A percentile compares a stretch with the other conserved stretches of the same genome.
phyloP scores from a whole-genome alignment of 2,797 vertebrate species.

The Anolis apletophallus region DNA sequence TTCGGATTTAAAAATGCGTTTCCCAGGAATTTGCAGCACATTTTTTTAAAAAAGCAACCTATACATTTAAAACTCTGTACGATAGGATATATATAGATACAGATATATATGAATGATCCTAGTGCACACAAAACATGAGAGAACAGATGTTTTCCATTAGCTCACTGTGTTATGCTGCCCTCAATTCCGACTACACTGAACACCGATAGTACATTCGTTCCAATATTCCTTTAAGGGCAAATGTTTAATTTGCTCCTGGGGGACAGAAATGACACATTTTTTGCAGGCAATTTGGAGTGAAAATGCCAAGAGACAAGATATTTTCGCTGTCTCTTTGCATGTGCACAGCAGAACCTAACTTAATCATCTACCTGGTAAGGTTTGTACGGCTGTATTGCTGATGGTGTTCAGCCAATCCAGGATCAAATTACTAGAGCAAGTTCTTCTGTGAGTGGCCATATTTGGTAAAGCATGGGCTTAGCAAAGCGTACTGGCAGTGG shows the following conservation, averaged over 20 bases:
- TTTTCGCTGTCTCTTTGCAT: slow-evolving; percentile 26
- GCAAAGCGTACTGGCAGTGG: slow-evolving; percentile 60
- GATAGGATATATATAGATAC: neutral
- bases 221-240: slow-evolving; percentile 34
- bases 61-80: neutral
- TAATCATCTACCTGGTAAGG: slow-evolving; percentile 64
- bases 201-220: slow-evolving; percentile 34
- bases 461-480: slow-evolving; percentile 82
- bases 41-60: neutral
- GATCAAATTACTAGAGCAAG: slow-evolving; percentile 74
- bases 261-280: slow-evolving; percentile 44
- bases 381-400: slow-evolving; percentile 41
- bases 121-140: slow-evolving; percentile 65
- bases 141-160: slow-evolving; percentile 81
- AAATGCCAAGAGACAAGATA: neutral
- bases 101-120: neutral
- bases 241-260: slow-evolving; percentile 27
- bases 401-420: slow-evolving; percentile 60
- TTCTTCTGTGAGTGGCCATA: slow-evolving; percentile 82
- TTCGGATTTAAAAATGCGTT: neutral
- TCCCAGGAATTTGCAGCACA: neutral
- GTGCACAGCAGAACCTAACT: slow-evolving; percentile 32
- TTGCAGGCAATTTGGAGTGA: neutral
- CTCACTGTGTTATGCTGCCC: slow-evolving; percentile 62
- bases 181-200: slow-evolving; percentile 48